Conservation (phyloP, 2,797 vertebrate genomes). For the Myiotriccus ornatus region DNA sequence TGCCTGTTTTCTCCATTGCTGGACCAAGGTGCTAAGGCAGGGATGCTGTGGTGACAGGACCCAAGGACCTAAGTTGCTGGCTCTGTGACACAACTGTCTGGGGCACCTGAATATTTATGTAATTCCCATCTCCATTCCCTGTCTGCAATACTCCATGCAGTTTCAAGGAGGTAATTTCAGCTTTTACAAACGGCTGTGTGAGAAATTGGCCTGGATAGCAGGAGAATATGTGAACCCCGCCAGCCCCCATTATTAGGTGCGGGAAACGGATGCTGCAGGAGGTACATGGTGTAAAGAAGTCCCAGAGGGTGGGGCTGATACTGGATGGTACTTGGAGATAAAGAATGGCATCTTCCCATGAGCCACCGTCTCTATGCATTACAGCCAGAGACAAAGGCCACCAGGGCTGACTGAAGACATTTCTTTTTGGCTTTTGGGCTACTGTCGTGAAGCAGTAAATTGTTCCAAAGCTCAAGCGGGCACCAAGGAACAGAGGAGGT, state of each 20-base stretch:
- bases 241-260: background rate
- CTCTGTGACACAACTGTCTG: background rate
- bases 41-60: background rate
- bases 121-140: background rate
- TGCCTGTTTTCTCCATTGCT: background rate
- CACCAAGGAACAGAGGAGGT: background rate
- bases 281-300: fast-evolving
- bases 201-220: background rate
- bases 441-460: background rate
- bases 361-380: background rate
- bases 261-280: background rate
- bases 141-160: fast-evolving
- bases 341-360: background rate
- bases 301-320: background rate
- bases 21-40: background rate
- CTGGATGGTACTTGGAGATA: background rate
- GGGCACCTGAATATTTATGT: background rate
- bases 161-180: background rate
- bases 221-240: background rate
- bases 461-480: background rate
- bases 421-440: background rate
- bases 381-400: background rate
- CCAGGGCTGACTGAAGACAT: background rate
- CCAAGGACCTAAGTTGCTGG: background rate
- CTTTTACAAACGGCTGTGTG: background rate